A percentile compares a stretch with the other conserved stretches of the same genome.
These are phyloP conservation scores for Bimastos eiseni DNA, from an alignment of 2,888 invertebrate species.

Conservation along the genomic window DNA sequence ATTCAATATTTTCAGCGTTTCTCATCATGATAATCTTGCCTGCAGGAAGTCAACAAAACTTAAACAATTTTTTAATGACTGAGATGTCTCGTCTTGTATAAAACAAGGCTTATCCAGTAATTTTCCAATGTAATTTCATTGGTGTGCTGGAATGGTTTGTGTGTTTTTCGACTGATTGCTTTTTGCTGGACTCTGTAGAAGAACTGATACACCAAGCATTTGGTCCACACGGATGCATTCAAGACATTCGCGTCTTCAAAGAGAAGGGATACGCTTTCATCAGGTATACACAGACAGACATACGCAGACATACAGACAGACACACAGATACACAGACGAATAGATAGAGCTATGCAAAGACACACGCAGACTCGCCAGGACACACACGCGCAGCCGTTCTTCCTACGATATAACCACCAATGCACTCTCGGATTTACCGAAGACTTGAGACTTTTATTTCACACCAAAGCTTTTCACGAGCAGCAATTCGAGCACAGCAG, in stretches of 20 bases:
- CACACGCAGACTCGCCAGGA: background rate
- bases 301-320: conserved; percentile 9
- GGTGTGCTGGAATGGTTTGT: background rate
- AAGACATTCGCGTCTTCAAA: conserved; percentile 96
- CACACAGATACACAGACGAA: background rate
- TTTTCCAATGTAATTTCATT: background rate
- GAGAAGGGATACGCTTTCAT: conserved; percentile 99
- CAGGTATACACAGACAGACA: conserved; percentile 67
- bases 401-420: no score
- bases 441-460: no score
- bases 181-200: conserved; percentile 47
- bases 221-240: conserved; percentile 89
- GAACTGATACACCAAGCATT: conserved; percentile 95
- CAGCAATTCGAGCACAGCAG: no score
- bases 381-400: background rate
- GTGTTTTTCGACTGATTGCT: background rate
- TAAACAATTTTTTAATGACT: no score
- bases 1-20: background rate
- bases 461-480: no score
- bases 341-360: background rate
- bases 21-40: background rate
- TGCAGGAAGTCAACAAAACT: no score
- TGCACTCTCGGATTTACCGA: no score
- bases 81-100: no score
- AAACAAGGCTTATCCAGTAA: no score